Evolutionary conservation across 2,113 vertebrate species (phyloP).

Genomic region (Tiliqua scincoides): DNA sequence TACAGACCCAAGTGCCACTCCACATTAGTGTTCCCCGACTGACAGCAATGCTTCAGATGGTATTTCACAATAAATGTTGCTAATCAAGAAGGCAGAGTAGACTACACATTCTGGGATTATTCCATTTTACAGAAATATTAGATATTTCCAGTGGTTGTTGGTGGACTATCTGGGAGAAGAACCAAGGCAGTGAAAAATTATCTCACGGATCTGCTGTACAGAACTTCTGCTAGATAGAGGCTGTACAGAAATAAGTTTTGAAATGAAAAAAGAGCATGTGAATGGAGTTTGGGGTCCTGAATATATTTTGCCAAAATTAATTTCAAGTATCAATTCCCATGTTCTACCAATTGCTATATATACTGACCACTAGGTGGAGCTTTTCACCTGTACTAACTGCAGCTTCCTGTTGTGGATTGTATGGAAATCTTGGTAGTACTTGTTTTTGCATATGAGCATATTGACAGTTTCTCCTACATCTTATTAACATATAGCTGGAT

Average conservation of each 20-base stretch:
- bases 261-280: neutral
- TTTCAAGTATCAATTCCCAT: neutral
- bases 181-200: neutral
- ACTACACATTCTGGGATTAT: neutral
- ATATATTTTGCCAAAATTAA: neutral
- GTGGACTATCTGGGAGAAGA: neutral
- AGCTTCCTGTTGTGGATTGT: neutral
- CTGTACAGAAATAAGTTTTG: neutral
- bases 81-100: neutral
- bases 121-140: neutral
- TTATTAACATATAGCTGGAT: neutral
- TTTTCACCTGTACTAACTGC: neutral
- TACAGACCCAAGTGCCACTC: neutral
- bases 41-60: neutral
- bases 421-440: neutral
- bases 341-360: neutral
- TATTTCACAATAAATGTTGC: neutral
- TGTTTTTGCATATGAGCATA: neutral
- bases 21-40: neutral
- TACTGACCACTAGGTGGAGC: neutral
- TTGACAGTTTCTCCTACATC: no score
- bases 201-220: neutral
- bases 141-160: neutral
- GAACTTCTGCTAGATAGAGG: neutral
- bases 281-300: neutral